These are phyloP conservation scores for Macroteleia sp. DNA, from an alignment of 2,888 invertebrate genomes.

Conservation along the genomic window DNA sequence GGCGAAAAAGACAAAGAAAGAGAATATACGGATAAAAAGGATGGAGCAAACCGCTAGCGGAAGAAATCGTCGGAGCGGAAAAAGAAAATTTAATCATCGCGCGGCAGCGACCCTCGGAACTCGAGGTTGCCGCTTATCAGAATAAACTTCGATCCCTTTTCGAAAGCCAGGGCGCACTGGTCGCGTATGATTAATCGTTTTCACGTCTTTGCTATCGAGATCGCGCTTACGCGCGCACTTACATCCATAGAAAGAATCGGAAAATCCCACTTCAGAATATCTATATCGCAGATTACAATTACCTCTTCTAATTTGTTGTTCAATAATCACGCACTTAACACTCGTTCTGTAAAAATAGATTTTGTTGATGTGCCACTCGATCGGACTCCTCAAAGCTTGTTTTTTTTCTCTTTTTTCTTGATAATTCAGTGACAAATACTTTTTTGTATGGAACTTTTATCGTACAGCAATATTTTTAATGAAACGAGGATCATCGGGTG, in stretches of 20 bases:
- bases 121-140: slow-evolving; percentile 70
- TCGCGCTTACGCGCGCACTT: slow-evolving; percentile 11
- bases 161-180: slow-evolving; percentile 55
- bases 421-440: slow-evolving; percentile 31
- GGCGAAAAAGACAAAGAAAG: slow-evolving; percentile 21
- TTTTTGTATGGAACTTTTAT: slow-evolving; percentile 20
- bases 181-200: slow-evolving; percentile 66
- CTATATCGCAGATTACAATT: slow-evolving; percentile 7
- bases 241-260: slow-evolving; percentile 24
- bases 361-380: not conserved
- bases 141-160: slow-evolving; percentile 72
- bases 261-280: slow-evolving; percentile 49
- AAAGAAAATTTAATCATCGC: slow-evolving; percentile 75
- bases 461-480: slow-evolving; percentile 28
- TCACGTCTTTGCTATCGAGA: slow-evolving; percentile 54
- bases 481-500: slow-evolving; percentile 13
- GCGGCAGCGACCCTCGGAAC: slow-evolving; percentile 63
- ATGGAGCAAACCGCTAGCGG: slow-evolving; percentile 23
- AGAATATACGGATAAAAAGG: slow-evolving; percentile 1
- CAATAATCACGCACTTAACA: not conserved
- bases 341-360: too few species aligned
- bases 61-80: slow-evolving; percentile 70
- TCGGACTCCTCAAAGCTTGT: slow-evolving; percentile 1
- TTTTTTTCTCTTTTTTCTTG: too few species aligned
- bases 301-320: slow-evolving; percentile 10